Conservation (phyloP, 1,140 invertebrate genomes). For the Hycleus phaleratus region DNA sequence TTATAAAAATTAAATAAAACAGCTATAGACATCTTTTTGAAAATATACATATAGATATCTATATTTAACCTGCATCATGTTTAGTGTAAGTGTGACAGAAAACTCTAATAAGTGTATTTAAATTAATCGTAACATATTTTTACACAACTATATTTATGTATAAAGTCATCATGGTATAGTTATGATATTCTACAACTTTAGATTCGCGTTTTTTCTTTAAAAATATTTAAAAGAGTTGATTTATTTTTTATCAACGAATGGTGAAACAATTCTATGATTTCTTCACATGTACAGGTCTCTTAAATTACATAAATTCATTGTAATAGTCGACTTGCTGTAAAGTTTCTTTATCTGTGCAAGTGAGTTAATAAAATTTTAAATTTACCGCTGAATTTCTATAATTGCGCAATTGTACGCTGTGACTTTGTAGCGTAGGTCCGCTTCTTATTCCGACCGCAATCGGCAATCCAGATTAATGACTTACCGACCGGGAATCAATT, state of each 20-base stretch:
- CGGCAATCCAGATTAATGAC: too few relatives aligned
- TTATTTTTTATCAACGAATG: too few relatives aligned
- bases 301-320: neutral
- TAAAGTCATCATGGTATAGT: slow-evolving; percentile 6
- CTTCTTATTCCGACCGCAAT: too few relatives aligned
- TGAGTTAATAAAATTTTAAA: slow-evolving; percentile 17
- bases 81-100: slow-evolving; percentile 17
- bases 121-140: slow-evolving; percentile 28
- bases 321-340: slow-evolving; percentile 18
- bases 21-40: neutral
- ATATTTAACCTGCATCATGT: neutral
- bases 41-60: neutral
- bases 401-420: too few relatives aligned
- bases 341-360: slow-evolving; percentile 19
- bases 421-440: too few relatives aligned
- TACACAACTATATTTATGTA: slow-evolving; percentile 23
- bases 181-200: too few relatives aligned
- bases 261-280: neutral
- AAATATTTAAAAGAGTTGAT: neutral
- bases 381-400: neutral
- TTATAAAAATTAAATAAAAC: neutral
- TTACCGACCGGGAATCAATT: too few relatives aligned
- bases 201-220: too few relatives aligned
- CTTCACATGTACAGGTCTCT: slow-evolving; percentile 13
- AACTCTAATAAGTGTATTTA: slow-evolving; percentile 21